Base-by-base conservation (phyloP, 1,140 invertebrate species). In the Babylonia areolata region DNA sequence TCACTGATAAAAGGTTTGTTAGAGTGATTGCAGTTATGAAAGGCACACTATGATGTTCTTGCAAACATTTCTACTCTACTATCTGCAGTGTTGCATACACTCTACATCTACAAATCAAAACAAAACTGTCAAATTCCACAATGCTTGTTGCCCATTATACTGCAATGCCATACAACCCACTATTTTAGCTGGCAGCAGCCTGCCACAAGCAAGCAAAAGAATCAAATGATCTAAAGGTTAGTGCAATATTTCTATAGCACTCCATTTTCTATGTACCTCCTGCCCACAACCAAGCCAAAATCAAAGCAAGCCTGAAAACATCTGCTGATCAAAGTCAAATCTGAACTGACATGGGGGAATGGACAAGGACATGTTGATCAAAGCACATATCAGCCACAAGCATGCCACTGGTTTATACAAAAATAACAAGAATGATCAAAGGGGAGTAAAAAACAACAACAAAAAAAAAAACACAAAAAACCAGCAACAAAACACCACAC, bases 361-460 rank as follows among this genome's bases (percentile, higher is more conserved):
- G 73, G 17, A 78, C 42, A 77, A 20, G 40, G 37, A 51, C 9
- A 51, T 51, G 46, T 86, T 40, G 33, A 39, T 37, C 17, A 37
- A 86, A 58, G 39, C 77, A 80, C 35, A 82, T 17, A 77, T 5
- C n/a, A 77, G 33, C 37, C n/a, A 54, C 28, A 77, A 77, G 73
- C 51, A 86, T 82, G 42, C 58, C 42, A 86, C 33, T 6, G 58
- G 23, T 64, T 64, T 64, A n/a, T 64, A 64, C 6, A 42, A 11
- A 33, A 86, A 86, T 12, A 42, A 69, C 3, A 42, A 69, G 0
- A 40, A 84, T 33, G 39, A 71, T 71, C 28, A 39, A 84, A 64
- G 54, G 17, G 35, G 64, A 15, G 15, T 9, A 51, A 51, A 42
- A 33, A 82, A 82, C 80, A 33, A 31, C 31, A 35, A 73, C 71